Base-by-base conservation (phyloP, 2,113 vertebrate species). In the Pan troglodytes region DNA sequence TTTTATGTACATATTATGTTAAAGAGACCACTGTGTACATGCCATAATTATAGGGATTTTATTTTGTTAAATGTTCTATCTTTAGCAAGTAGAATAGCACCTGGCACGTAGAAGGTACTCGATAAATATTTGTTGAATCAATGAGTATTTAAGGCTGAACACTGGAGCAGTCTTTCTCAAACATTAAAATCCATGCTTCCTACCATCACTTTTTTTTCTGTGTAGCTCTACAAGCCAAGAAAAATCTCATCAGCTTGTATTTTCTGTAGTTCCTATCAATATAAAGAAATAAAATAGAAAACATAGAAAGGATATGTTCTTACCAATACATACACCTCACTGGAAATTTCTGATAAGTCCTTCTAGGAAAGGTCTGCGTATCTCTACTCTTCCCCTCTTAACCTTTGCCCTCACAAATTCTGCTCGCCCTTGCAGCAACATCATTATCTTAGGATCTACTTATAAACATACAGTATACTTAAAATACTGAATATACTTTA, bases 261-360 rank as follows among this genome's bases (percentile, higher is more conserved):
- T 94, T 91, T 86, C 23, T 89, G 2, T 30, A 86, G 50, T 38
- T 93, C 86, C 59, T 93, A 20, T 68, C n/a, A 52, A 45, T 38
- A 85, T 59, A 92, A 64, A 82, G 52, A 94, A 45, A 27, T 32
- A 88, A 89, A 85, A 81, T 40, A 67, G 30, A 80, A 96, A 90
- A 43, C 16, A 78, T 32, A 88, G n/a, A 73, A 61, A 86, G 30
- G 82, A 64, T 75, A 72, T 14, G 35, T 67, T 76, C 94, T 93
- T n/a, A 73, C 8, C 89, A 82, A 45, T 50, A n/a, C 1, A 80
- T 40, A 38, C 5, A 10, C 3, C 12, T 88, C 20, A 20, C 57
- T 86, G 25, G 75, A 92, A 96, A 89, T 73, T 73, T 79, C 35
- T 72, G n/a, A 1, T 12, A 16, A 30, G 61, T 67, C 35, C 64